These are phyloP conservation scores for Calephelis virginiensis DNA, from an alignment of 1,140 invertebrate genomes.

Conservation along the genomic window DNA sequence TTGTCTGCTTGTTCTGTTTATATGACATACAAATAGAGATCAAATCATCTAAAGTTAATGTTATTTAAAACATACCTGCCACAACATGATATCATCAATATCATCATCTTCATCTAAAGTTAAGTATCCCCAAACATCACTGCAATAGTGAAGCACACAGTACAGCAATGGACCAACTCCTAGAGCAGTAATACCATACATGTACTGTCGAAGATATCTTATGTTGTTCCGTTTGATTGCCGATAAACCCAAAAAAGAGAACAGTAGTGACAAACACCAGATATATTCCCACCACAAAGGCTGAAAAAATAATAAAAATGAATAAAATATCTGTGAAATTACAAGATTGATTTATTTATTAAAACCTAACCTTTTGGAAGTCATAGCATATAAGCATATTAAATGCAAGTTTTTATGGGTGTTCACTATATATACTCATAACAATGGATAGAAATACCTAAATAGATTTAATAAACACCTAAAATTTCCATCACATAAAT, in stretches of 20 bases:
- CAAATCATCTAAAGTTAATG: too few relatives aligned
- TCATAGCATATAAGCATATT: too few relatives aligned
- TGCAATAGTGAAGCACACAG: conserved; percentile 89
- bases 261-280: conserved; percentile 92
- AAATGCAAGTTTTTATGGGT: too few relatives aligned
- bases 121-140: conserved; percentile 90
- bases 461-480: too few relatives aligned
- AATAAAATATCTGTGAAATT: neutral
- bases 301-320: conserved; percentile 60
- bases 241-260: conserved; percentile 91
- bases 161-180: conserved; percentile 91
- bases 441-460: neutral
- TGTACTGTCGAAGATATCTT: conserved; percentile 88
- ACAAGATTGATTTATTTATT: too few relatives aligned
- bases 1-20: too few relatives aligned
- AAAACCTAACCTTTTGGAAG: too few relatives aligned
- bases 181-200: conserved; percentile 88
- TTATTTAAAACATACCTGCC: conserved; percentile 83
- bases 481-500: too few relatives aligned
- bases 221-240: conserved; percentile 92
- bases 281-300: conserved; percentile 96
- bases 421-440: too few relatives aligned
- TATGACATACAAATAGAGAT: too few relatives aligned
- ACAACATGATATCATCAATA: conserved; percentile 83
- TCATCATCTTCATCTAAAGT: conserved; percentile 83